Evolutionary conservation across 2,113 vertebrate genomes (phyloP).

Genomic region (Polypterus senegalus): DNA sequence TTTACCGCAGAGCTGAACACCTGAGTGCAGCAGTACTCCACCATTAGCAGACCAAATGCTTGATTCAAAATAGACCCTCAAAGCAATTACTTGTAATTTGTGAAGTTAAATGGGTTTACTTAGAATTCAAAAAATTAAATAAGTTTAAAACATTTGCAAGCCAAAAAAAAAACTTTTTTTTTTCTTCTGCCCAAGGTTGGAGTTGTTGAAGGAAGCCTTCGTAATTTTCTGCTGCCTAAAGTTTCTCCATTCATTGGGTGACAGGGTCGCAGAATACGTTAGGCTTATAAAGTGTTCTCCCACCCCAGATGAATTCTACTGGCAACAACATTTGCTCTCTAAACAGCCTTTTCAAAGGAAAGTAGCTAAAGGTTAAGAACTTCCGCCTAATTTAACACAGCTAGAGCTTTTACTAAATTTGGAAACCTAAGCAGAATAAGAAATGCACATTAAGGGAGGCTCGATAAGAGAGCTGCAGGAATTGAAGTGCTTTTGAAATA

Average conservation of each 20-base stretch:
- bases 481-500: not conserved
- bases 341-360: conserved; percentile 9
- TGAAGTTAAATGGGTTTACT: not conserved
- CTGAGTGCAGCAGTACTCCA: too few species aligned
- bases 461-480: not conserved
- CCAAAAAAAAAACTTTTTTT: too few species aligned
- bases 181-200: too few species aligned
- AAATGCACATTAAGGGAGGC: not conserved
- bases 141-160: not conserved
- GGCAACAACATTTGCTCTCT: conserved; percentile 10
- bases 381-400: conserved; percentile 21
- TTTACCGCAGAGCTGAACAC: too few species aligned
- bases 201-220: too few species aligned
- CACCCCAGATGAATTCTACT: not conserved
- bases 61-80: not conserved
- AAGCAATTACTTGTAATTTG: not conserved
- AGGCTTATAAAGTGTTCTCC: not conserved
- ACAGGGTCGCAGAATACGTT: not conserved
- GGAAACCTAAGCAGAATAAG: conserved; percentile 6
- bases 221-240: too few species aligned
- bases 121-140: not conserved
- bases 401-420: conserved; percentile 16
- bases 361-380: conserved; percentile 14
- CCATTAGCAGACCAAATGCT: too few species aligned
- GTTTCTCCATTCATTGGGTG: not conserved